Evolutionary conservation across 2,113 vertebrate species (phyloP), one percentile per base, ranked within the genome.

Genomic region (Neopipo cinnamomea): DNA sequence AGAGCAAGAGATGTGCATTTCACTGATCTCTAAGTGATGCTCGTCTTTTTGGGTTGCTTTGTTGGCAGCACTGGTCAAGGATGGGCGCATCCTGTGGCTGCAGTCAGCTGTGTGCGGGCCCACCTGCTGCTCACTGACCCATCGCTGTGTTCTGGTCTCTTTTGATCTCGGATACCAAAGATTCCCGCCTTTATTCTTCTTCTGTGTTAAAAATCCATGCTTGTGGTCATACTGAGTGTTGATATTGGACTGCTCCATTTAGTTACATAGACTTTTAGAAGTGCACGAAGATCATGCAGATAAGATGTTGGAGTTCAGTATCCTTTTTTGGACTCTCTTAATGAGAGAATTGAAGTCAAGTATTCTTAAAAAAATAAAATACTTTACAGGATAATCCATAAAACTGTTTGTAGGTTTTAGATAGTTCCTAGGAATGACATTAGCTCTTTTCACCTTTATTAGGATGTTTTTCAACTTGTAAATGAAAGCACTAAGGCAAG

Each of bases 41-140:
- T 70, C 0, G 0, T 24, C 59, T 55, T 58, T 73, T 50, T 28
- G 28, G 27, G 16, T 91, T 52, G 24, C 67, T 90, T 70, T 83
- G 39, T 72, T 56, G 78, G 78, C 71, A 47, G 30, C 0, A 0
- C 44, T 68, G 82, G 88, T 85, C 75, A 87, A 81, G 82, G 90
- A 79, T 83, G 85, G 85, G 53, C 0, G 3, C 33, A 58, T 91
- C 61, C 76, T 20, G 7, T 55, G 65, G 58, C 78, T 91, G 79
- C 59, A 30, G 52, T 88, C 81, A 95, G 89, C 88, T 94, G 82
- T 78, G 76, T 81, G 58, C 73, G n/a, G 33, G 59, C 89, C 86
- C 94, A 90, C 95, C 90, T 93, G 94, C 95, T 96, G 93, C 13
- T 88, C 63, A 30, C 77, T 95, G 90, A 81, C 76, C 89, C 53